Conservation (phyloP, 2,888 invertebrate species). For the Drosophila mimetica region DNA sequence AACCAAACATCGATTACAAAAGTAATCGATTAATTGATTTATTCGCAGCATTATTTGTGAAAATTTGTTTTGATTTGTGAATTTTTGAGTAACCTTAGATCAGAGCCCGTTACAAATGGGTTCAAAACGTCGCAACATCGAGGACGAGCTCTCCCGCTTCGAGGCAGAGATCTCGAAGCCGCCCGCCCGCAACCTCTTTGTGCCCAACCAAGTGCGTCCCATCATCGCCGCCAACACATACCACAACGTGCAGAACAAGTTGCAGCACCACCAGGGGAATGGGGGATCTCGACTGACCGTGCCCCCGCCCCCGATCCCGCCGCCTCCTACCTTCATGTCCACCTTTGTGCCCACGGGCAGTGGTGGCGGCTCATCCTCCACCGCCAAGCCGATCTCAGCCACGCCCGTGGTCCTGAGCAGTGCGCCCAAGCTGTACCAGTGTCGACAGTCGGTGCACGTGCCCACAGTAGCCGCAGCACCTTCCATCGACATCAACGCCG, state of each 20-base stretch:
- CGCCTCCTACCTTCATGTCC: slow-evolving; percentile 84
- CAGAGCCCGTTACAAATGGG: slow-evolving; percentile 68
- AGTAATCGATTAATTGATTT: not conserved
- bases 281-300: slow-evolving; percentile 72
- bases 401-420: slow-evolving; percentile 88
- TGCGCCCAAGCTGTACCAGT: slow-evolving; percentile 89
- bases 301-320: slow-evolving; percentile 83
- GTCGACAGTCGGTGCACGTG: slow-evolving; percentile 85
- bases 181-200: slow-evolving; percentile 83
- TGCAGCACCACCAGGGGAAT: slow-evolving; percentile 85
- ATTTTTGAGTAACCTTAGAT: not conserved
- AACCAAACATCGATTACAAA: not conserved
- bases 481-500: slow-evolving; percentile 85
- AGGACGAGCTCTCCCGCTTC: slow-evolving; percentile 96
- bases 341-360: slow-evolving; percentile 83
- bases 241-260: slow-evolving; percentile 88
- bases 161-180: slow-evolving; percentile 92
- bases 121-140: slow-evolving; percentile 88
- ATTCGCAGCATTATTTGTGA: slow-evolving; percentile 19
- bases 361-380: slow-evolving; percentile 33
- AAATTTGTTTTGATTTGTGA: slow-evolving; percentile 26
- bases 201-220: slow-evolving; percentile 86
- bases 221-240: slow-evolving; percentile 91
- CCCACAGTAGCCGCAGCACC: slow-evolving; percentile 80
- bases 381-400: slow-evolving; percentile 52